phyloP scores from a whole-genome alignment of 2,888 invertebrate species.

The Perizoma flavofasciatum region DNA sequence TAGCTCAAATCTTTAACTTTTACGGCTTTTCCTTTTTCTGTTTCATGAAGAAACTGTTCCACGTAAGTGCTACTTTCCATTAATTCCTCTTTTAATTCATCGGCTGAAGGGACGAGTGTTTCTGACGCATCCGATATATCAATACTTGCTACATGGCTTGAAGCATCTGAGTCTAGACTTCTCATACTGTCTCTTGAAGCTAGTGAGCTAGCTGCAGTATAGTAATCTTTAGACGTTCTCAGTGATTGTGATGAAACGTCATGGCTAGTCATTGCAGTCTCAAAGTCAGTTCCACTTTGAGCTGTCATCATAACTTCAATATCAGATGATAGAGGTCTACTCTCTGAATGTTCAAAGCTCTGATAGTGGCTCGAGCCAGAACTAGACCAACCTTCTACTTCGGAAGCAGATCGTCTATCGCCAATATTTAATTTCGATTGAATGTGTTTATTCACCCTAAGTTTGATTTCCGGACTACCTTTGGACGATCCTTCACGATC shows the following conservation, averaged over 20 bases:
- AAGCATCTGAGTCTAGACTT: conserved; percentile 94
- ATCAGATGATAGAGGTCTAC: conserved; percentile 94
- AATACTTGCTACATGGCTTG: conserved; percentile 93
- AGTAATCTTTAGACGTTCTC: conserved; percentile 92
- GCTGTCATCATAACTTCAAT: conserved; percentile 91
- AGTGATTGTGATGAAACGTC: conserved; percentile 89
- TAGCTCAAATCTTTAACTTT: conserved; percentile 78
- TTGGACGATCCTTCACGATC: conserved; percentile 76
- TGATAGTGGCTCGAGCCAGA: conserved; percentile 95
- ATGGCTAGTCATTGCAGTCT: conserved; percentile 92
- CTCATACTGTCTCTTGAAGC: conserved; percentile 96
- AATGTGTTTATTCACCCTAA: conserved; percentile 74
- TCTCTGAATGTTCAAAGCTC: conserved; percentile 92
- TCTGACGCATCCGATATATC: conserved; percentile 97
- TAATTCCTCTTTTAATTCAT: conserved; percentile 90
- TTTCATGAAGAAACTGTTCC: conserved; percentile 78
- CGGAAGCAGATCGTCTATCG: conserved; percentile 90
- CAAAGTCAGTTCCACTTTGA: conserved; percentile 92
- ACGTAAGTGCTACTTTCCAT: conserved; percentile 85
- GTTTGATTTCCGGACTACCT: conserved; percentile 74
- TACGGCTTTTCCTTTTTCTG: conserved; percentile 53
- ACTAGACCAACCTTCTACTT: conserved; percentile 92
- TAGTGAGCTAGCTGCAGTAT: conserved; percentile 93
- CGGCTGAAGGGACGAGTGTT: conserved; percentile 95
- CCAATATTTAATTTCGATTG: conserved; percentile 76